Evolutionary conservation across 2,888 invertebrate genomes (phyloP), one percentile per base, ranked within the genome.

Genomic region (Cetonia aurata): DNA sequence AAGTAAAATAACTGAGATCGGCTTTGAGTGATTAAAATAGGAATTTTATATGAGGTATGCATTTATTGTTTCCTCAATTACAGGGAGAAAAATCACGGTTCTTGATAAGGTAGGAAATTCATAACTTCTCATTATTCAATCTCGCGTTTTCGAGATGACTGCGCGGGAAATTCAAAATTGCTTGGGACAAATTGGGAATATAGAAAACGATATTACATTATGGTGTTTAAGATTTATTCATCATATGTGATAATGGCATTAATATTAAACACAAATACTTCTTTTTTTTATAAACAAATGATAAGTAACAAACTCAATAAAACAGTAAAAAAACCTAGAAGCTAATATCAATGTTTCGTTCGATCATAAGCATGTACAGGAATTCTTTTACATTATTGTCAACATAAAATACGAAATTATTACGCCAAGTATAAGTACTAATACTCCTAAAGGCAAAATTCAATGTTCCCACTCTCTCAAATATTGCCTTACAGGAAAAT

Each of bases 201-300:
- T n/a, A 48, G 46, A 48, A 25, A 19, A 46, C 15, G 13, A 31
- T 4, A 25, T 25, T 6, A 13, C 2, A 46, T 42, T 42, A 48
- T 48, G 50, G 62, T 62, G 48, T 62, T 62, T 62, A 62, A 62
- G 50, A 62, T 62, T 62, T 50, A 48, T 62, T 62, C 48, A 62
- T 62, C 62, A 50, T 62, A 59, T 33, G 57, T 62, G 62, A 62
- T 62, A 62, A 62, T 62, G 62, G 62, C 62, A 62, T 57, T 57
- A 57, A 48, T 48, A 19, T 50, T 48, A 62, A 50, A 48, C 48
- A 62, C 17, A 62, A 62, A 62, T 62, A 62, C 33, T 50, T 50
- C 25, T 31, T 50, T 17, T 46, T 60, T 62, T 37, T 48, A 50
- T 50, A 50, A 62, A 62, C 50, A 62, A 62, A 62, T 33, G 48